Evolutionary conservation across 2,113 vertebrate genomes (phyloP), one percentile per base, ranked within the genome.

Genomic region (Pagrus major): DNA sequence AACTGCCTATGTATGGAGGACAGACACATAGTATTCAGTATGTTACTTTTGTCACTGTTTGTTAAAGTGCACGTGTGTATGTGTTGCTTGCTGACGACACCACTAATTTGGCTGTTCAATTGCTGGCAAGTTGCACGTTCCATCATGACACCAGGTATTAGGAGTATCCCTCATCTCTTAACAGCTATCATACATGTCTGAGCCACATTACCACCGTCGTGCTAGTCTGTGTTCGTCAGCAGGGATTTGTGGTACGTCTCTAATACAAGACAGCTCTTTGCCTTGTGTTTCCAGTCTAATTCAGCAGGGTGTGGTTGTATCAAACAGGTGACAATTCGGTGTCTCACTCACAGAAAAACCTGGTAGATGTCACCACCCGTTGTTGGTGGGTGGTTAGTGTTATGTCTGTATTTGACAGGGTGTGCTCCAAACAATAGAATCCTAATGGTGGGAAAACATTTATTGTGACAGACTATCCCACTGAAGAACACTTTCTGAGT

Each of bases 181-280:
- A 55, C 14, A 71, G 33, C 42, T 25, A 15, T 46, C 15, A 39
- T 15, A 21, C 35, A 14, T 14, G 35, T 61, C 52, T 76, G 60
- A 66, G 35, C 44, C 52, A 14, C 27, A 18, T 42, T 5, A 9
- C 29, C 15, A 10, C 29, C 31, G 39, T 76, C 77, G 61, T 20
- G 18, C 29, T 39, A 46, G 23, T 16, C 54, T 63, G 46, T 42
- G 76, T 68, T 73, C 55, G 39, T 76, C 83, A 81, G 61, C 55
- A 51, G 72, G 78, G 78, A 77, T 81, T 68, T 68, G 83, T 64
- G 83, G 61, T 35, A 2, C 29, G 29, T 44, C 23, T 76, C 23
- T 4, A n/a, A 12, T 0, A n/a, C 41, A 60, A n/a, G 29, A 67
- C 54, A 55, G 10, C 2, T 16, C 54, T 76, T 51, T 37, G 66